Conservation (phyloP, 1,140 invertebrate species). For the Spodoptera frugiperda region DNA sequence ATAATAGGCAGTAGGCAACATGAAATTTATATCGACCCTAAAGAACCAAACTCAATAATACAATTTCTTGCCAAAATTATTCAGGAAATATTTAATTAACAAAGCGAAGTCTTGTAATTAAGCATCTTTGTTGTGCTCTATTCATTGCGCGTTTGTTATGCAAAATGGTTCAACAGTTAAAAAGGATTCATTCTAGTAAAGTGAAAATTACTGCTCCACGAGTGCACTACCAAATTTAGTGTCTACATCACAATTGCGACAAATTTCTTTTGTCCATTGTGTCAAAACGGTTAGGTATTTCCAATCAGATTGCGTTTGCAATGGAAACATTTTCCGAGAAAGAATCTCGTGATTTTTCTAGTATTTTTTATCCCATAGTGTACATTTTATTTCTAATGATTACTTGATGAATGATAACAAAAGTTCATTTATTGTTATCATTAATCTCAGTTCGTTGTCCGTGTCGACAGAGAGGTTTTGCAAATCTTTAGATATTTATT, state of each 20-base stretch:
- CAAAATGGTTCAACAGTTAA: conserved; percentile 31
- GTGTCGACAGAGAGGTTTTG: too few species aligned
- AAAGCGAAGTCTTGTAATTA: conserved; percentile 2
- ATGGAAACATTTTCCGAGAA: conserved; percentile 16
- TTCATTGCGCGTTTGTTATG: conserved; percentile 18
- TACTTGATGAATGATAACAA: too few species aligned
- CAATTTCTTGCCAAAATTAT: background rate
- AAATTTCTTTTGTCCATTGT: conserved; percentile 35
- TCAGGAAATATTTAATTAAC: conserved; percentile 2
- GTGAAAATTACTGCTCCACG: conserved; percentile 42
- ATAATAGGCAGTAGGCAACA: too few species aligned
- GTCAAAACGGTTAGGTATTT: conserved; percentile 18
- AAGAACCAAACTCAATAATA: background rate
- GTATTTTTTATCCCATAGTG: background rate
- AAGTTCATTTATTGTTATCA: too few species aligned
- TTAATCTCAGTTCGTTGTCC: too few species aligned
- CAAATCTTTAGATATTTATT: background rate
- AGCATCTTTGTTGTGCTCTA: conserved; percentile 20
- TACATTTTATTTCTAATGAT: background rate
- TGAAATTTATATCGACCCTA: too few species aligned
- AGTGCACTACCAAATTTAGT: conserved; percentile 21
- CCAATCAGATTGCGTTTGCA: conserved; percentile 16
- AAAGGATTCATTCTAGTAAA: conserved; percentile 51
- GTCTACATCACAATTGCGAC: conserved; percentile 27
- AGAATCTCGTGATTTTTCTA: background rate